Conservation (phyloP, 53 echinoderm and acorn worm species). For the Stichopus horrens region DNA sequence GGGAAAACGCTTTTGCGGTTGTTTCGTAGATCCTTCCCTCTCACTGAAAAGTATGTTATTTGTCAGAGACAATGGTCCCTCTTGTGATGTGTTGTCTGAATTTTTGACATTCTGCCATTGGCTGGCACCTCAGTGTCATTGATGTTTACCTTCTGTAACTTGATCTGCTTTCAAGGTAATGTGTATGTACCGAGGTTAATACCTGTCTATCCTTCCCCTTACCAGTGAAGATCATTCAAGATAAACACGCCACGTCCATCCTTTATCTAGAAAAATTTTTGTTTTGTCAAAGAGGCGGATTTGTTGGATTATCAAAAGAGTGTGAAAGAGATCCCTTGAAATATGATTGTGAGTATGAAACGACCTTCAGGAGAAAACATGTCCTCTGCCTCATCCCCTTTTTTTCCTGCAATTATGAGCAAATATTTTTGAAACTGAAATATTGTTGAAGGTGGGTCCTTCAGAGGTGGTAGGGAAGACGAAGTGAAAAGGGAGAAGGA, state of each 20-base stretch:
- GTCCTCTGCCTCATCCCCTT: not conserved
- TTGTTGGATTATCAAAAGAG: not conserved
- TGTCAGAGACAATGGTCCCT: not conserved
- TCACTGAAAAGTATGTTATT: not conserved
- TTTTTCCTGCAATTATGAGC: too few species aligned
- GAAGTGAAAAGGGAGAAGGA: too few species aligned
- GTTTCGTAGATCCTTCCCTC: not conserved
- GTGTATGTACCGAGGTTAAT: not conserved
- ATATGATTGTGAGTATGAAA: not conserved
- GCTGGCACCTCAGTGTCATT: not conserved
- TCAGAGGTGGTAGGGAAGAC: too few species aligned
- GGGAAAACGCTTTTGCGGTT: too few species aligned
- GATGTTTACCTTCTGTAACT: not conserved
- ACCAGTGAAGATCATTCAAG: not conserved
- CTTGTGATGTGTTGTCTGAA: not conserved
- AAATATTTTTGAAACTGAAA: too few species aligned
- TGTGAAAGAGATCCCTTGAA: not conserved
- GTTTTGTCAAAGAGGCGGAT: not conserved
- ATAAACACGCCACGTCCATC: not conserved
- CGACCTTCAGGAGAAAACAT: not conserved
- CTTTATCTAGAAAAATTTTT: not conserved
- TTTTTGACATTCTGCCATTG: not conserved
- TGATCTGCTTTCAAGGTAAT: constrained; percentile 14
- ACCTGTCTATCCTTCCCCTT: not conserved
- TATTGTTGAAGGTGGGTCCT: too few species aligned